phyloP scores from a whole-genome alignment of 1,140 invertebrate genomes.

The Drosophila santomea region DNA sequence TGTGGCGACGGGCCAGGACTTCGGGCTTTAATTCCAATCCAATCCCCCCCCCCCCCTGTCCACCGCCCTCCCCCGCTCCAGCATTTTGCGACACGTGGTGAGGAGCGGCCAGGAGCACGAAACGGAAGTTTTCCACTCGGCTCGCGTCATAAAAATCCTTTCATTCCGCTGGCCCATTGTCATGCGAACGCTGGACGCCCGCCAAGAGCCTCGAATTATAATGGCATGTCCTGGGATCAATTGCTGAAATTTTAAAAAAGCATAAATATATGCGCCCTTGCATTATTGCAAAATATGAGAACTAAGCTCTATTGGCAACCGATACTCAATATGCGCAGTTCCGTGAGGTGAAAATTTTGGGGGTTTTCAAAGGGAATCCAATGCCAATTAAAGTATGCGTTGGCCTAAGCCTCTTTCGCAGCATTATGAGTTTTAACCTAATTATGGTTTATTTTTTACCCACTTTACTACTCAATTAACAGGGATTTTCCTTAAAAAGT shows the following conservation, averaged over 20 bases:
- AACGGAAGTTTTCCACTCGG: slow-evolving; percentile 52
- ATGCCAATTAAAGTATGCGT: slow-evolving; percentile 12
- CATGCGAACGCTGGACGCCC: slow-evolving; percentile 69
- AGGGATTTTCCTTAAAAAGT: no score
- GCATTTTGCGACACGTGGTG: slow-evolving; percentile 52
- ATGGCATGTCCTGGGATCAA: slow-evolving; percentile 16
- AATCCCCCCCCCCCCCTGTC: slow-evolving; percentile 12
- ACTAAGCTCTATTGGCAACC: slow-evolving; percentile 13
- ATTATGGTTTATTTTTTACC: no score
- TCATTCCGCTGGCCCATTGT: slow-evolving; percentile 48
- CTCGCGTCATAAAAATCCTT: slow-evolving; percentile 60
- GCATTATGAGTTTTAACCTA: no score
- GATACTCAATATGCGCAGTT: neutral
- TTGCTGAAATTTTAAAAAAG: slow-evolving; percentile 8
- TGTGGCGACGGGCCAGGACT: slow-evolving; percentile 42
- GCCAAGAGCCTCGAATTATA: slow-evolving; percentile 44
- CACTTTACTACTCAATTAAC: no score
- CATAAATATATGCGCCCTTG: slow-evolving; percentile 12
- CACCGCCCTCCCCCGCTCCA: neutral
- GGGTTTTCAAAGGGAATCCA: slow-evolving; percentile 3
- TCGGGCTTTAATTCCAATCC: slow-evolving; percentile 32
- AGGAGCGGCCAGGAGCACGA: slow-evolving; percentile 21
- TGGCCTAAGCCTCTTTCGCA: neutral
- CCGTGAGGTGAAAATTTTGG: slow-evolving; percentile 4
- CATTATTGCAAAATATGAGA: slow-evolving; percentile 12